A percentile compares a stretch with the other conserved stretches of the same genome.
Conservation (phyloP, 2,888 invertebrate genomes). For the Ypsolopha scabrella region DNA sequence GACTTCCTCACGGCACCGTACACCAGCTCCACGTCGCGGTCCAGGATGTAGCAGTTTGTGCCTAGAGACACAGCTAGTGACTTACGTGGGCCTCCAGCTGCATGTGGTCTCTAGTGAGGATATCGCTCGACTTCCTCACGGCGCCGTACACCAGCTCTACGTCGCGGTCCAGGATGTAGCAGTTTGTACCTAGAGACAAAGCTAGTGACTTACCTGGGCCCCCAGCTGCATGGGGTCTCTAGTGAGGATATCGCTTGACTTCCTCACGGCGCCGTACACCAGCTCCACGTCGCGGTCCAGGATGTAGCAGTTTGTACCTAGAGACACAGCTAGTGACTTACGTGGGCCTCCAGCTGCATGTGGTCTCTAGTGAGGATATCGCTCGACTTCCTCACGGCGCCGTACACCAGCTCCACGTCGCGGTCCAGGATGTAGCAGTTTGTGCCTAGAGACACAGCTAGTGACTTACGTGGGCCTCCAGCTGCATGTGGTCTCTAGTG, state of each 20-base stretch:
- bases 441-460: too few relatives aligned
- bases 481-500: slow-evolving; percentile 87
- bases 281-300: slow-evolving; percentile 88
- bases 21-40: slow-evolving; percentile 86
- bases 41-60: slow-evolving; percentile 83
- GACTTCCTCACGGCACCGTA: slow-evolving; percentile 88
- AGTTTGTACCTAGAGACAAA: too few relatives aligned
- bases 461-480: slow-evolving; percentile 84
- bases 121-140: slow-evolving; percentile 85
- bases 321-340: too few relatives aligned
- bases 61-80: too few relatives aligned
- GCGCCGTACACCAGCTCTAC: slow-evolving; percentile 88
- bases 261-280: slow-evolving; percentile 85
- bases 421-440: slow-evolving; percentile 84
- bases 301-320: slow-evolving; percentile 82
- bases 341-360: slow-evolving; percentile 89
- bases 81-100: slow-evolving; percentile 87
- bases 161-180: slow-evolving; percentile 85
- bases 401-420: slow-evolving; percentile 87
- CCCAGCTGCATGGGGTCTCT: slow-evolving; percentile 91
- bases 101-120: slow-evolving; percentile 87
- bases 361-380: slow-evolving; percentile 89
- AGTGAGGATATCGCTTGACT: slow-evolving; percentile 87
- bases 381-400: slow-evolving; percentile 86
- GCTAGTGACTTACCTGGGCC: slow-evolving; percentile 79